phyloP scores from a whole-genome alignment of 2,888 invertebrate genomes.

The Lithodes maja region DNA sequence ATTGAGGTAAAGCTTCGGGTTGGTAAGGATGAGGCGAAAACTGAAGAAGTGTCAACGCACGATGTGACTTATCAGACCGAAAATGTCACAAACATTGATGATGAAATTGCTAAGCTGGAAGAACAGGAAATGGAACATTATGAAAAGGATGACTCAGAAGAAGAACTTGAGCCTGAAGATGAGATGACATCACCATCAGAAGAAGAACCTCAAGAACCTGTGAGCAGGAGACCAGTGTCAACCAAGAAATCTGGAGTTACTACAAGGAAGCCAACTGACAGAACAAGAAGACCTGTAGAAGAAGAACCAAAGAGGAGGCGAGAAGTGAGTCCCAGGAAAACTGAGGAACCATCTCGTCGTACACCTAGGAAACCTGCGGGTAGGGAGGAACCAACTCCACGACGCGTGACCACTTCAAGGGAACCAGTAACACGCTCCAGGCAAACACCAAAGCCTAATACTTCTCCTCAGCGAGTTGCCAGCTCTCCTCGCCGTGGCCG shows the following conservation, averaged over 20 bases:
- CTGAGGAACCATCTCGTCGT: conserved; percentile 34
- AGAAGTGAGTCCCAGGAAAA: conserved; percentile 53
- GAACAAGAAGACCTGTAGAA: conserved; percentile 11
- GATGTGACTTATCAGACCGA: conserved; percentile 19
- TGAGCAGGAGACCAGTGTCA: conserved; percentile 4
- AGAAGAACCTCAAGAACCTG: conserved; percentile 50
- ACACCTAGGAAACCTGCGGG: conserved; percentile 31
- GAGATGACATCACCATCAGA: conserved; percentile 42
- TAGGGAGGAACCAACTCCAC: conserved; percentile 43
- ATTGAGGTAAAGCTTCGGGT: conserved; percentile 47
- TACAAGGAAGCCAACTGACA: conserved; percentile 7
- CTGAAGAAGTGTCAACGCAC: conserved; percentile 32
- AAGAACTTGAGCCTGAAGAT: conserved; percentile 33
- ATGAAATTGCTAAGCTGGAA: conserved; percentile 47
- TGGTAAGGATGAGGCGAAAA: conserved; percentile 31
- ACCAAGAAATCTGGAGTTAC: conserved; percentile 24
- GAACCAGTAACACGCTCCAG: conserved; percentile 37
- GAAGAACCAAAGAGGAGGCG: conserved; percentile 46
- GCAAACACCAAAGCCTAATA: conserved; percentile 33
- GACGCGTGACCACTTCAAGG: conserved; percentile 24
- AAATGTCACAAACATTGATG: conserved; percentile 25
- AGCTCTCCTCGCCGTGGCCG: conserved; percentile 38
- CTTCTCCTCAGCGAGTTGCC: conserved; percentile 48
- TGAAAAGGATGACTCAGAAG: conserved; percentile 6
- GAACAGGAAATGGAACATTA: conserved; percentile 36